phyloP scores from a whole-genome alignment of 35 echinoderm and acorn worm species.

The Lytechinus variegatus region DNA sequence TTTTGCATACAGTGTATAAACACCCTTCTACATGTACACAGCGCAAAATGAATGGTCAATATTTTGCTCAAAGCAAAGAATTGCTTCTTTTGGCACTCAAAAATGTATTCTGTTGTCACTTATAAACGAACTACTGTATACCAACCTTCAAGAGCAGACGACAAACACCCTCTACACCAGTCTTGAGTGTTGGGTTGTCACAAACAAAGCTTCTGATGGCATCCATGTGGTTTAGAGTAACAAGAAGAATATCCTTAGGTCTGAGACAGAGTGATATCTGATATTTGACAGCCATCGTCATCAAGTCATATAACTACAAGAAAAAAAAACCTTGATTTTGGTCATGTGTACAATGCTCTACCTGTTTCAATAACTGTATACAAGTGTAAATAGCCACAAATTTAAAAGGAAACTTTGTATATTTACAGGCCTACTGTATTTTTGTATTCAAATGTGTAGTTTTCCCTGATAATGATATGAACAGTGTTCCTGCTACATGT shows the following conservation, averaged over 20 bases:
- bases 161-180: slow-evolving; percentile 80
- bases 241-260: slow-evolving; percentile 84
- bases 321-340: background rate
- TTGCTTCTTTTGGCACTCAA: too few relatives aligned
- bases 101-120: too few relatives aligned
- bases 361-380: background rate
- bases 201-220: slow-evolving; percentile 78
- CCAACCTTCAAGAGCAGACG: slow-evolving; percentile 78
- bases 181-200: slow-evolving; percentile 68
- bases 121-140: background rate
- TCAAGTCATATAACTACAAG: slow-evolving; percentile 92
- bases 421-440: too few relatives aligned
- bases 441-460: too few relatives aligned
- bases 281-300: slow-evolving; percentile 99
- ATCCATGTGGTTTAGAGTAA: slow-evolving; percentile 98
- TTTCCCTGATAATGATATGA: too few relatives aligned
- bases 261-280: slow-evolving; percentile 92
- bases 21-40: too few relatives aligned
- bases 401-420: too few relatives aligned
- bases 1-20: too few relatives aligned
- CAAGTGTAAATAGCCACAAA: background rate
- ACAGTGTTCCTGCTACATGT: too few relatives aligned
- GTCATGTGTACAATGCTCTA: too few relatives aligned
- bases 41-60: too few relatives aligned
- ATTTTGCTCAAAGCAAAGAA: too few relatives aligned